A percentile compares a stretch with the other conserved stretches of the same genome.
phyloP scores from a whole-genome alignment of 2,113 vertebrate species.

The Setophaga coronata region DNA sequence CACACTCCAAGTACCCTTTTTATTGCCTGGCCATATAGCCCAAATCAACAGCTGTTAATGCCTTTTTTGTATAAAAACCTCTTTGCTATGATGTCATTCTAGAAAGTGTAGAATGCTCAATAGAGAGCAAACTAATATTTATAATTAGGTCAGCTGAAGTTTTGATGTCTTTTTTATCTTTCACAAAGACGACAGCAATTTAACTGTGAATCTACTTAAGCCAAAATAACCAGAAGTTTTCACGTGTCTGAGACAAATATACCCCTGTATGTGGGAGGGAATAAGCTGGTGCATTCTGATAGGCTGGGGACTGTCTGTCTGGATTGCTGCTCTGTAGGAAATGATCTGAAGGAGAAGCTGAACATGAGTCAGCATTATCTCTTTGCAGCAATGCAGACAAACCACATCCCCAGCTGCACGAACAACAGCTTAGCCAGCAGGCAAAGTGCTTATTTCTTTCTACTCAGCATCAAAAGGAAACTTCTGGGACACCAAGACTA shows the following conservation, averaged over 20 bases:
- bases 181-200: background rate
- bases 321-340: background rate
- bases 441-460: background rate
- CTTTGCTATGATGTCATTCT: background rate
- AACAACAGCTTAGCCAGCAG: background rate
- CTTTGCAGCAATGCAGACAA: constrained; percentile 27
- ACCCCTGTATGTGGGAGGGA: background rate
- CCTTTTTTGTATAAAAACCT: background rate
- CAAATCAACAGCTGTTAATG: background rate
- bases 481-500: background rate
- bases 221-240: background rate
- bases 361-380: constrained; percentile 17
- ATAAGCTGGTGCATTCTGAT: background rate
- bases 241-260: background rate
- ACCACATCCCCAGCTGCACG: background rate
- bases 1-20: background rate
- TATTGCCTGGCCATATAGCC: background rate
- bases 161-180: background rate
- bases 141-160: background rate
- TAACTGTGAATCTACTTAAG: background rate
- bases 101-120: background rate
- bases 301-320: background rate
- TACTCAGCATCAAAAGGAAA: background rate
- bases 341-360: constrained; percentile 3
- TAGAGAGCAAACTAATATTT: background rate